These are phyloP conservation scores for Catocala fraxini DNA, from an alignment of 2,888 invertebrate genomes.

Conservation along the genomic window DNA sequence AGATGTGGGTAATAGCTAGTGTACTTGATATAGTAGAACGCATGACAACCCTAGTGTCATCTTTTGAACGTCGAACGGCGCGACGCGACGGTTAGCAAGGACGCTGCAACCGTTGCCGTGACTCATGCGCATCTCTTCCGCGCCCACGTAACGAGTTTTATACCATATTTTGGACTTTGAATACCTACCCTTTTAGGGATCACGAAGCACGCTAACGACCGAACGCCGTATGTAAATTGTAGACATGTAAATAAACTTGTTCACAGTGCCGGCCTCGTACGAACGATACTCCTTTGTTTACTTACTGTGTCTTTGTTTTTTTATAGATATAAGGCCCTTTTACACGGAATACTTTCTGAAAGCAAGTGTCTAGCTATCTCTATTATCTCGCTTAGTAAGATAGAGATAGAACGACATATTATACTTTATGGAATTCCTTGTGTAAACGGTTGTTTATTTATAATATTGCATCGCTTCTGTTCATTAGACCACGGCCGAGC, in stretches of 20 bases:
- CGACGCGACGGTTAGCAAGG: conserved; percentile 57
- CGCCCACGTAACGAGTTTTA: conserved; percentile 46
- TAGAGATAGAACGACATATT: too few species aligned
- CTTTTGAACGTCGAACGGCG: conserved; percentile 37
- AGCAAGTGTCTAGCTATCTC: too few species aligned
- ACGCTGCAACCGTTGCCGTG: conserved; percentile 54
- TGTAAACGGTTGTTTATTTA: too few species aligned
- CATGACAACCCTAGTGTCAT: conserved; percentile 44
- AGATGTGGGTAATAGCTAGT: too few species aligned
- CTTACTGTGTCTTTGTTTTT: conserved; percentile 23
- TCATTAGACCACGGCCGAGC: too few species aligned
- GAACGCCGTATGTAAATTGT: conserved; percentile 51
- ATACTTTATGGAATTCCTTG: too few species aligned
- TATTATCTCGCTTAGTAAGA: too few species aligned
- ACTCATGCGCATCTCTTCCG: conserved; percentile 56
- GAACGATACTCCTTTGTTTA: conserved; percentile 37
- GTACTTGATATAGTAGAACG: too few species aligned
- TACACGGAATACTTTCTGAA: too few species aligned
- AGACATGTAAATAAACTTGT: conserved; percentile 46
- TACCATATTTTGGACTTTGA: conserved; percentile 51
- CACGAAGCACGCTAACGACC: conserved; percentile 36
- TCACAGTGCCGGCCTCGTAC: conserved; percentile 36
- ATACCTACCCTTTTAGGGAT: conserved; percentile 51
- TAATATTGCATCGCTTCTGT: too few species aligned
- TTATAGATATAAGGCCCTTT: not conserved